A percentile compares a stretch with the other conserved stretches of the same genome.
These are phyloP conservation scores for Propithecus deckenii DNA, from an alignment of 2,797 vertebrate genomes.

Conservation along the genomic window DNA sequence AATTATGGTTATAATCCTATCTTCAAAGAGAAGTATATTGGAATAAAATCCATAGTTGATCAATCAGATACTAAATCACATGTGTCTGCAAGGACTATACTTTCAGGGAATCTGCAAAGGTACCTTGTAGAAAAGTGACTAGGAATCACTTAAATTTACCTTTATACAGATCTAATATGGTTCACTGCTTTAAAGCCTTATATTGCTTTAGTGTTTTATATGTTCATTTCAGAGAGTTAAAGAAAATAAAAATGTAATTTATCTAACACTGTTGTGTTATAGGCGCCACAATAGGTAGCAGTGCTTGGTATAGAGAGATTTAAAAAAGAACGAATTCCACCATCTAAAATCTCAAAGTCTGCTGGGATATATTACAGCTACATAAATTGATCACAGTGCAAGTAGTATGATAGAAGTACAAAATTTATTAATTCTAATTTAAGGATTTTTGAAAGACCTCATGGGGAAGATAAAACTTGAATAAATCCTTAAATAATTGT, in stretches of 20 bases:
- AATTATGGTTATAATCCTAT: background rate
- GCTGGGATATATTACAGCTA: background rate
- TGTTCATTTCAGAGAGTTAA: background rate
- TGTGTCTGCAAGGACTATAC: background rate
- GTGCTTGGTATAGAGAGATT: background rate
- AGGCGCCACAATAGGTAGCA: background rate
- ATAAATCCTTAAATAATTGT: background rate
- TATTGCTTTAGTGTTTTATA: background rate
- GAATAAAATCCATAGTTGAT: background rate
- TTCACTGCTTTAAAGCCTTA: background rate
- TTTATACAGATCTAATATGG: background rate
- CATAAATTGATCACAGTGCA: background rate
- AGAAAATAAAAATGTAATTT: conserved; percentile 7
- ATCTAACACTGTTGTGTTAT: background rate
- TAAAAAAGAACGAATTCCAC: background rate
- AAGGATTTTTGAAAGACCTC: background rate
- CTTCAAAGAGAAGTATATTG: background rate
- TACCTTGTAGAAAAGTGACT: background rate
- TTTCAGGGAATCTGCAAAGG: background rate
- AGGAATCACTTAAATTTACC: background rate
- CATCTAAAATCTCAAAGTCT: background rate
- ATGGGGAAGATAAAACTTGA: background rate
- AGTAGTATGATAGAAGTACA: background rate
- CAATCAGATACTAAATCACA: background rate
- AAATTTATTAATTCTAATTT: background rate